Evolutionary conservation across 2,888 invertebrate species (phyloP), one percentile per base, ranked within the genome.

Genomic region (Noctuana brunneofusca): DNA sequence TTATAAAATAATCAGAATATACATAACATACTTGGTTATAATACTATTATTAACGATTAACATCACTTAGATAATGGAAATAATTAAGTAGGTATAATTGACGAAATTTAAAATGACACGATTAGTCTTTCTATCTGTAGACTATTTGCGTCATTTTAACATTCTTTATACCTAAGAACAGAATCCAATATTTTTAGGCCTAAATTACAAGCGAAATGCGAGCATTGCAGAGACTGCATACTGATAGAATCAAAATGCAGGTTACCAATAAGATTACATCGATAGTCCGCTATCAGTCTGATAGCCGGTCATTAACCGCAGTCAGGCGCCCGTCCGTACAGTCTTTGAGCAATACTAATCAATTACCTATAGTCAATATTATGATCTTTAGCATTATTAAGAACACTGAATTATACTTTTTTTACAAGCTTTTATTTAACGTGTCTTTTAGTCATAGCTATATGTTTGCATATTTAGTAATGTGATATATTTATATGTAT

Each of bases 231-330:
- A 22, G 16, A 63, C 35, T 63, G 56, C 56, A 63, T 54, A 27
- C 20, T 24, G 50, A 63, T 32, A 63, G 64, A 70, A 68, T 69
- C 71, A 71, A 71, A 74, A 75, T 78, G 74, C 74, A 75, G 74
- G 73, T 71, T 70, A 74, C 70, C 67, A 70, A 70, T 71, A 66
- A 76, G 78, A 78, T 79, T 79, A 77, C 68, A 70, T 71, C 72
- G 76, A 78, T 77, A 75, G 64, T 69, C 68, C 67, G 68, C 62
- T 66, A 69, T 69, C 77, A 80, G 78, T 65, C 14, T 68, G 80
- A 81, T 81, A 81, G 74, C 64, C 75, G 82, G 79, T 69, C 80
- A 68, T 67, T 75, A 79, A 78, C 76, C 71, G 68, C 65, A 64
- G 66, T 53, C 65, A 60, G 66, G 54, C 69, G 68, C 55, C 54